Evolutionary conservation across 2,888 invertebrate species (phyloP), one percentile per base, ranked within the genome.

Genomic region (Dynastes maya): DNA sequence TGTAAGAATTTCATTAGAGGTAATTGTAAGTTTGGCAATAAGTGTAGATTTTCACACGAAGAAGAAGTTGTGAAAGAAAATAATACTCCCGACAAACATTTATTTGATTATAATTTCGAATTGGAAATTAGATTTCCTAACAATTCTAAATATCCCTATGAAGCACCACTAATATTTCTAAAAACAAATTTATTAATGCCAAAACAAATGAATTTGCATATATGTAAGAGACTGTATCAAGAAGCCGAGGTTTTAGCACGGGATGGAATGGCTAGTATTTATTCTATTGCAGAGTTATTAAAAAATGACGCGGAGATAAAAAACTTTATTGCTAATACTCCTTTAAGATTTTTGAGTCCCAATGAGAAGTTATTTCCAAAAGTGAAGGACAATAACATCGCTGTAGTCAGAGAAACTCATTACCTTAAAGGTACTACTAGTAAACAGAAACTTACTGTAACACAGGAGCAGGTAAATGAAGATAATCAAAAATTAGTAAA

Each of bases 111-210:
- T 89, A 79, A 84, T 78, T 91, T 95, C 89, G 91, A 93, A 85
- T 89, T 96, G 83, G 96, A 96, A 90, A 90, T 96, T 83, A 90
- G 95, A 82, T 95, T 96, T 89, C 92, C 94, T 0, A 90, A 91
- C 82, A 91, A 92, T 84, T 92, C 92, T 75, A 91, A 91, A 70
- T 96, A 96, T 87, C 96, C 96, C 0, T 93, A 91, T 84, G 94
- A 95, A 87, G 91, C 94, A 0, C 95, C 95, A 0, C 89, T 93
- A 79, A 90, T 95, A 80, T 95, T 94, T 84, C 88, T 95, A 58
- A 93, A 92, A 88, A 91, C 93, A 0, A 91, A 91, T 81, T 91
- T 91, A 79, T 89, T 92, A 76, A 90, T 94, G 81, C 94, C 95
- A 1, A 91, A 91, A 65, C 87, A 92, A 78, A 90, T 93, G 32